phyloP scores from a whole-genome alignment of 2,888 invertebrate genomes.

The Acheta domesticus region DNA sequence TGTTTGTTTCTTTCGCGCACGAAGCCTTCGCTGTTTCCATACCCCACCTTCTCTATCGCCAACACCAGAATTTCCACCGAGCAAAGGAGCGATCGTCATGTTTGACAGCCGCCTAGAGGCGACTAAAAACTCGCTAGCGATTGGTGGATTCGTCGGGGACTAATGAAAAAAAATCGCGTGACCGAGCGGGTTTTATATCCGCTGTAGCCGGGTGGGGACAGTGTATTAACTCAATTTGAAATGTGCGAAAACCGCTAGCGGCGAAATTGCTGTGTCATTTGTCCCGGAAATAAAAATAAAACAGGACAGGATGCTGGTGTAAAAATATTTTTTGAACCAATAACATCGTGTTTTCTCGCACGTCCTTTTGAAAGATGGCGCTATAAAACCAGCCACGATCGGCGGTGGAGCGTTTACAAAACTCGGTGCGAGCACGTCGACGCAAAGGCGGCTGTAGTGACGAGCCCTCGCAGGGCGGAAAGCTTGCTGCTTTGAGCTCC shows the following conservation, averaged over 20 bases:
- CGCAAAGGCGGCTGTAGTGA: neutral
- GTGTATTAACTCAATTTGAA: constrained; percentile 9
- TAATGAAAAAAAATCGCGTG: constrained; percentile 5
- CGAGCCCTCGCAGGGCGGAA: too few relatives aligned
- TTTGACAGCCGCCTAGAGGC: neutral
- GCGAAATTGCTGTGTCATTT: neutral
- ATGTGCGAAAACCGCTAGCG: neutral
- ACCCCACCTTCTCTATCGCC: too few relatives aligned
- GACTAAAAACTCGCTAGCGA: neutral
- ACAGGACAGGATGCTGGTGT: neutral
- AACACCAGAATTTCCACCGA: too few relatives aligned
- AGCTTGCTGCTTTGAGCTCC: too few relatives aligned
- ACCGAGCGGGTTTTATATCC: neutral
- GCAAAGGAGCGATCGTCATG: neutral
- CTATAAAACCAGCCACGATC: neutral
- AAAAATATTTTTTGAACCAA: constrained; percentile 18
- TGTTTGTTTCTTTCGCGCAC: too few relatives aligned
- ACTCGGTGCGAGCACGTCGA: neutral
- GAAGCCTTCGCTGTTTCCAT: too few relatives aligned
- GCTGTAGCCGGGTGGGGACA: neutral
- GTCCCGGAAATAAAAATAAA: neutral
- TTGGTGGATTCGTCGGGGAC: neutral
- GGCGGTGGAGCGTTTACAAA: neutral
- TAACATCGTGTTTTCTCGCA: neutral
- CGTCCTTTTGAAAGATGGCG: neutral